These are phyloP conservation scores for Bellardia pandia DNA, from an alignment of 2,888 invertebrate species.

Conservation along the genomic window DNA sequence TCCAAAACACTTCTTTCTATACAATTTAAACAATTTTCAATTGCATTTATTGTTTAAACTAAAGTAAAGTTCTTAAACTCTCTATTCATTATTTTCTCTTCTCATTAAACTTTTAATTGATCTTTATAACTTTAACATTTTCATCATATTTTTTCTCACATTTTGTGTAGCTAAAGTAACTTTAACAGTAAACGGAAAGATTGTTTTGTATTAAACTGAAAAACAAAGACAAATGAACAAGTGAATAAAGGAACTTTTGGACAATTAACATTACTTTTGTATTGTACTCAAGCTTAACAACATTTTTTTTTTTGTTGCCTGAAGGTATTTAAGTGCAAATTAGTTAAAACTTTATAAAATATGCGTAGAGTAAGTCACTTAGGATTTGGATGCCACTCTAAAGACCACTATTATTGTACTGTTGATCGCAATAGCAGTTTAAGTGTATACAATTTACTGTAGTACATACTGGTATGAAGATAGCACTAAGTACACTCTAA, in stretches of 20 bases:
- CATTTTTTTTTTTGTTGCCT: constrained; percentile 11
- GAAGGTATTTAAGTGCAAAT: constrained; percentile 33
- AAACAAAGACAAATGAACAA: constrained; percentile 20
- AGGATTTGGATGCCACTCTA: not conserved
- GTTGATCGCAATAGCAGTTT: not conserved
- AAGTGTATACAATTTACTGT: constrained; percentile 7
- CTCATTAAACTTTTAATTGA: constrained; percentile 54
- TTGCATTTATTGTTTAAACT: not conserved
- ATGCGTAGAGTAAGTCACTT: not conserved
- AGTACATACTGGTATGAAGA: not conserved
- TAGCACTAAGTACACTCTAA: not conserved
- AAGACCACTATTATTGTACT: not conserved
- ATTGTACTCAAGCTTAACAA: not conserved
- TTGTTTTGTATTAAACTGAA: constrained; percentile 1
- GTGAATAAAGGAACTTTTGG: constrained; percentile 3
- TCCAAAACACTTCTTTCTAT: too few relatives aligned
- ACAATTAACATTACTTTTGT: not conserved
- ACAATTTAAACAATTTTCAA: not conserved
- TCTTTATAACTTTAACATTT: constrained; percentile 18
- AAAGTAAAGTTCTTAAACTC: not conserved
- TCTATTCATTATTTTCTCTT: constrained; percentile 5
- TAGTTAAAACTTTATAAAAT: constrained; percentile 41
- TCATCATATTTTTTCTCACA: constrained; percentile 4
- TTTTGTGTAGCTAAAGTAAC: not conserved
- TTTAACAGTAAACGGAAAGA: constrained; percentile 1